Percentiles rank a stretch among this genome's conserved stretches.
These are phyloP conservation scores for Miniopterus natalensis DNA, from an alignment of 2,113 vertebrate species.

Conservation along the genomic window DNA sequence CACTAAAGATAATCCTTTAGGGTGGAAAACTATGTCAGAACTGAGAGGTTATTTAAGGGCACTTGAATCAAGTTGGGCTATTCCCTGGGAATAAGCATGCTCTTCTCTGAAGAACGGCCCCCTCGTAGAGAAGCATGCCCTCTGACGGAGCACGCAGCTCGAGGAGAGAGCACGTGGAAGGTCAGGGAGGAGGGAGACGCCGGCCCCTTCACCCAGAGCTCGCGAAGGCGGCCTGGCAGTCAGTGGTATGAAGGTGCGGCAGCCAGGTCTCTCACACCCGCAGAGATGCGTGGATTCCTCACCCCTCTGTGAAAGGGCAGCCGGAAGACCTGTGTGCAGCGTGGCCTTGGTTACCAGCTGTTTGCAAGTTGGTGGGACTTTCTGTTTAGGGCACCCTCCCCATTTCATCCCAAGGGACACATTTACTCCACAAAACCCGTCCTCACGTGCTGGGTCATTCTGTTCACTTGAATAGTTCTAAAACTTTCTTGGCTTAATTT, in stretches of 20 bases:
- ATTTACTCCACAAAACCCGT: constrained; percentile 29
- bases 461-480: background rate
- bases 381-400: background rate
- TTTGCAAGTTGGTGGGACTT: constrained; percentile 18
- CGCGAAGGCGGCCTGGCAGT: constrained; percentile 31
- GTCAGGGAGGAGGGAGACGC: background rate
- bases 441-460: background rate
- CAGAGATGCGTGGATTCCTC: constrained; percentile 10
- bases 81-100: background rate
- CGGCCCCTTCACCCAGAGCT: constrained; percentile 32
- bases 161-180: background rate
- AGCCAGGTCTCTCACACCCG: background rate
- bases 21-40: background rate
- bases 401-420: background rate
- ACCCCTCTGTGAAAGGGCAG: background rate
- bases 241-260: constrained; percentile 46
- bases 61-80: background rate
- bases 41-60: background rate
- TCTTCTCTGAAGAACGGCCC: background rate
- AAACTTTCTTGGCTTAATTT: constrained; percentile 22
- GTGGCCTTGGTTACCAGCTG: constrained; percentile 61
- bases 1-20: background rate
- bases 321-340: background rate
- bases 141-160: background rate
- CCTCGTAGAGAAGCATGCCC: background rate